Conservation (phyloP, 2,888 invertebrate species). For the Notodonta dromedarius region DNA sequence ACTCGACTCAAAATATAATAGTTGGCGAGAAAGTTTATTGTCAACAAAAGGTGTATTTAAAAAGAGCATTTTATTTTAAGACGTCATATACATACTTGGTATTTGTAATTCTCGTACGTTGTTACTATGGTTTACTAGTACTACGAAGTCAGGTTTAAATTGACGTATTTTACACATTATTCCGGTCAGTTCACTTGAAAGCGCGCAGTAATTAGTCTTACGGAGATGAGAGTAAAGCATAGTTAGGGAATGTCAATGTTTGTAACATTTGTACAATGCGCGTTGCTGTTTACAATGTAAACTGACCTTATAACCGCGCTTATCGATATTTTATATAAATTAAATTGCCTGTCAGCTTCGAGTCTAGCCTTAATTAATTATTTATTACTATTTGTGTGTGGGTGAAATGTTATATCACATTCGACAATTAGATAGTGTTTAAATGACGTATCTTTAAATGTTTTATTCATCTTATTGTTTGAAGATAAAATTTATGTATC, state of each 20-base stretch:
- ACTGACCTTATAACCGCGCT: constrained; percentile 22
- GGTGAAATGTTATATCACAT: constrained; percentile 52
- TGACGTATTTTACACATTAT: constrained; percentile 19
- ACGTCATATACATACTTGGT: constrained; percentile 27
- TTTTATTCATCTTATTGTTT: constrained; percentile 57
- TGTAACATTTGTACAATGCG: background rate
- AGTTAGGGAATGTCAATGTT: background rate
- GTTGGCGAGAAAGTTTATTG: constrained; percentile 10
- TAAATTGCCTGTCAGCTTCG: constrained; percentile 44
- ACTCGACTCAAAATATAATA: background rate
- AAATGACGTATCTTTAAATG: constrained; percentile 63
- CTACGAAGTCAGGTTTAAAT: constrained; percentile 35
- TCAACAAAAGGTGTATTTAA: constrained; percentile 21
- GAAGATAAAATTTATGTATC: constrained; percentile 50
- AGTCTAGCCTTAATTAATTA: constrained; percentile 39
- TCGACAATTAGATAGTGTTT: constrained; percentile 57
- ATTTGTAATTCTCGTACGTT: constrained; percentile 34
- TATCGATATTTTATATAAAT: constrained; percentile 24
- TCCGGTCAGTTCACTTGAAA: constrained; percentile 24
- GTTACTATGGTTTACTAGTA: constrained; percentile 24
- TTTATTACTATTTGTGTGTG: constrained; percentile 51
- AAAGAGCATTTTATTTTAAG: constrained; percentile 31
- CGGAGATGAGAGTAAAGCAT: background rate
- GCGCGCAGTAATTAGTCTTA: constrained; percentile 7
- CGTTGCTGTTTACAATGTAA: constrained; percentile 14